Evolutionary conservation across 1,140 invertebrate species (phyloP).

Genomic region (Tachypleus tridentatus): DNA sequence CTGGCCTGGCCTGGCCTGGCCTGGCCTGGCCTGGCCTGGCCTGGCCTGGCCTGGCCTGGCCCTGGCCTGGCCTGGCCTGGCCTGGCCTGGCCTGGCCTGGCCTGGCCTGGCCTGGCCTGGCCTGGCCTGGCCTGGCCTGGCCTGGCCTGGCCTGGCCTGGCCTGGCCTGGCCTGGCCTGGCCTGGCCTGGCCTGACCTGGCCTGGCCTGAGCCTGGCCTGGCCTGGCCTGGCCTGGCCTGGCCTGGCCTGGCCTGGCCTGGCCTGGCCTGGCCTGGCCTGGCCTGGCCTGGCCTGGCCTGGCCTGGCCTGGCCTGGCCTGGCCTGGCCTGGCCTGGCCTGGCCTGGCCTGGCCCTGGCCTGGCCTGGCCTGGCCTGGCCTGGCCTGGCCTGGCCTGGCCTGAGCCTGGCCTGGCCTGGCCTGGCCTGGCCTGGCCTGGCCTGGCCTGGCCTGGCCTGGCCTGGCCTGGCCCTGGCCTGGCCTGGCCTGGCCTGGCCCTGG

Average conservation of each 20-base stretch:
- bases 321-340: slow-evolving; percentile 27
- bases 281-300: slow-evolving; percentile 22
- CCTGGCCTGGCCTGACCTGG: slow-evolving; percentile 12
- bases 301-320: slow-evolving; percentile 24
- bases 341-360: no score
- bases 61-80: no score
- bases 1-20: slow-evolving; percentile 24
- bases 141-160: slow-evolving; percentile 15
- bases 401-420: slow-evolving; percentile 24
- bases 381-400: slow-evolving; percentile 22
- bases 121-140: slow-evolving; percentile 15
- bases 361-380: slow-evolving; percentile 20
- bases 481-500: slow-evolving; percentile 27
- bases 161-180: slow-evolving; percentile 19
- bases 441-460: slow-evolving; percentile 26
- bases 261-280: slow-evolving; percentile 24
- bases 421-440: slow-evolving; percentile 20
- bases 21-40: slow-evolving; percentile 25
- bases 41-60: slow-evolving; percentile 25
- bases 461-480: no score
- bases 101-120: slow-evolving; percentile 16
- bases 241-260: slow-evolving; percentile 23
- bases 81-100: slow-evolving; percentile 20
- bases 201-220: slow-evolving; percentile 18
- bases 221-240: slow-evolving; percentile 25